phyloP scores from a whole-genome alignment of 2,113 vertebrate genomes.

The Phocoena sinus region DNA sequence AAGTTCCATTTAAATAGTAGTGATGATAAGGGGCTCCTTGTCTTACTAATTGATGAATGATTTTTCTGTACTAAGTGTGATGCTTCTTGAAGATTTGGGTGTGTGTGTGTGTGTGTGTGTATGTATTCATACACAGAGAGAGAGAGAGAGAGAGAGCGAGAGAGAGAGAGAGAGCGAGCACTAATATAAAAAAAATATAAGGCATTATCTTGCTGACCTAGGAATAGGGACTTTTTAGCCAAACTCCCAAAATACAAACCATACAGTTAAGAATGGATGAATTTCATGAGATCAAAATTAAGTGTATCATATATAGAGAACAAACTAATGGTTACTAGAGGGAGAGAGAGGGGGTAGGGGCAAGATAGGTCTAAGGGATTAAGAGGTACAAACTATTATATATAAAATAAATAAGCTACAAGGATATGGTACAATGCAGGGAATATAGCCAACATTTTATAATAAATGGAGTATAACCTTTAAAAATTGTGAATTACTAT shows the following conservation, averaged over 20 bases:
- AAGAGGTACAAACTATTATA: background rate
- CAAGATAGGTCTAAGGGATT: background rate
- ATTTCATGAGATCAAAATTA: background rate
- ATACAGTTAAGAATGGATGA: background rate
- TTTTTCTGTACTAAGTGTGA: slow-evolving; percentile 23
- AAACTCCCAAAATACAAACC: background rate
- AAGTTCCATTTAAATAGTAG: background rate
- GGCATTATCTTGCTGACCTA: background rate
- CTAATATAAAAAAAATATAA: background rate
- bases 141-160: no score
- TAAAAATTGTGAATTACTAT: background rate
- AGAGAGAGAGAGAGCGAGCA: background rate
- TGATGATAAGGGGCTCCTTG: background rate
- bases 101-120: background rate
- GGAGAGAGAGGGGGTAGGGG: background rate
- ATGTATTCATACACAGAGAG: background rate
- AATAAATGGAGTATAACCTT: background rate
- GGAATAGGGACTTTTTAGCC: background rate
- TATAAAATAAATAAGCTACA: background rate
- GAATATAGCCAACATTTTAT: background rate
- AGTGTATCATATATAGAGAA: background rate
- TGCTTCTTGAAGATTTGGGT: background rate
- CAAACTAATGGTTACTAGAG: background rate
- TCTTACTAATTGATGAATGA: background rate
- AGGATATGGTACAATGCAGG: background rate